A percentile compares a stretch with the other conserved stretches of the same genome.
These are phyloP conservation scores for Dynastes maya DNA, from an alignment of 2,888 invertebrate genomes.

Conservation along the genomic window DNA sequence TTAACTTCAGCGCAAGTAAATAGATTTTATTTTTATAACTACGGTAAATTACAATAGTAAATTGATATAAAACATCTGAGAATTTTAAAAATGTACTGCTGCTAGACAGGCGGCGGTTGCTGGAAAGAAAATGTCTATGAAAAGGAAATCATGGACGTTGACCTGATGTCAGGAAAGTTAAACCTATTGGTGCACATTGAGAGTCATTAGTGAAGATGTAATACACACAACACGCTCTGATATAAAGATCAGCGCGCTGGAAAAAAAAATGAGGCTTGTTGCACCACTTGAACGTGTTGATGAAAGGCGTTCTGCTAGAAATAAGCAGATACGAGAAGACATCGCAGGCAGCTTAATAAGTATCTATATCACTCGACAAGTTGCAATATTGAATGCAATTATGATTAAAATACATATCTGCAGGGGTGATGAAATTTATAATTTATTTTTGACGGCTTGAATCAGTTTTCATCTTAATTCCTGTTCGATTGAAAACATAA, in stretches of 20 bases:
- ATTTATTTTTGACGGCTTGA: too few relatives aligned
- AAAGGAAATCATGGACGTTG: slow-evolving; percentile 20
- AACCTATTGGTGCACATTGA: background rate
- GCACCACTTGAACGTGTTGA: background rate
- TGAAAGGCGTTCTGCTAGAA: background rate
- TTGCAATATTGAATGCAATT: slow-evolving; percentile 4
- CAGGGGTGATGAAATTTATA: background rate
- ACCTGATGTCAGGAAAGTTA: slow-evolving; percentile 12
- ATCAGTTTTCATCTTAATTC: too few relatives aligned
- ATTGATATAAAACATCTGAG: slow-evolving; percentile 29
- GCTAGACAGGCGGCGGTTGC: background rate
- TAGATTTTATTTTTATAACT: slow-evolving; percentile 38
- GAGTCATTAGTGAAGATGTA: slow-evolving; percentile 7
- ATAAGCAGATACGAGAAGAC: background rate
- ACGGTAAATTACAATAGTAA: slow-evolving; percentile 37
- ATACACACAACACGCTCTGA: background rate
- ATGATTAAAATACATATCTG: background rate
- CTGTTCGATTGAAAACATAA: too few relatives aligned
- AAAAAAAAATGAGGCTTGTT: background rate
- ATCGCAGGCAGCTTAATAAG: slow-evolving; percentile 3
- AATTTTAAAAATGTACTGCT: slow-evolving; percentile 27
- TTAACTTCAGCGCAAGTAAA: slow-evolving; percentile 34
- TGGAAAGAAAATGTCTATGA: slow-evolving; percentile 19
- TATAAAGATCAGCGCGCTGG: slow-evolving; percentile 3
- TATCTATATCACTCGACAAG: background rate